Evolutionary conservation across 2,113 vertebrate species (phyloP).

Genomic region (Siniperca knerii): DNA sequence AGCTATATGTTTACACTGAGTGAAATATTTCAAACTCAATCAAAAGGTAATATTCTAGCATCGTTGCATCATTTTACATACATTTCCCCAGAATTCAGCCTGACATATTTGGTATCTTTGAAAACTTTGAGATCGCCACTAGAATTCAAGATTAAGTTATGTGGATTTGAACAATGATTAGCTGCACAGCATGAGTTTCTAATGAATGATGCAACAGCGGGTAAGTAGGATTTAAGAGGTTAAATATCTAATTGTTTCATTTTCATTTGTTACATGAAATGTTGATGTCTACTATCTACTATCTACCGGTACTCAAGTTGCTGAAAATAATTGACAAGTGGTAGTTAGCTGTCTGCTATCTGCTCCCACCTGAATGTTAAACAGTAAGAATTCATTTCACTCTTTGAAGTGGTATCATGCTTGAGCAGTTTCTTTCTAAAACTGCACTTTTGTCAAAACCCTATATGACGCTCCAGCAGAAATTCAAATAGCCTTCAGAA

Average conservation of each 20-base stretch:
- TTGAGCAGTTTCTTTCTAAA: slow-evolving; percentile 32
- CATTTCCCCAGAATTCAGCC: neutral
- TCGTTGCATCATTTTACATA: slow-evolving; percentile 7
- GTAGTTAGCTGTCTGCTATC: slow-evolving; percentile 3
- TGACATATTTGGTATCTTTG: neutral
- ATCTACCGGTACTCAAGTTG: neutral
- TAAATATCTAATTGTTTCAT: slow-evolving; percentile 12
- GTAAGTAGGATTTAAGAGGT: slow-evolving; percentile 32
- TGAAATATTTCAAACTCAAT: neutral
- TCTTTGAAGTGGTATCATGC: slow-evolving; percentile 38
- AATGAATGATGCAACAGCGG: slow-evolving; percentile 45
- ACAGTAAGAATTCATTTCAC: slow-evolving; percentile 5
- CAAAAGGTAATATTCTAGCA: neutral
- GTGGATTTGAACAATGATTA: slow-evolving; percentile 36
- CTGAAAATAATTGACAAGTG: slow-evolving; percentile 24
- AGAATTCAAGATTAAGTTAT: slow-evolving; percentile 24
- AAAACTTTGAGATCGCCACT: slow-evolving; percentile 1
- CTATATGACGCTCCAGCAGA: slow-evolving; percentile 4
- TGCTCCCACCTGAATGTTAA: slow-evolving; percentile 15
- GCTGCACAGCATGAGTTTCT: slow-evolving; percentile 15
- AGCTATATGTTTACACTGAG: neutral
- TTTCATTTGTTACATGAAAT: slow-evolving; percentile 14
- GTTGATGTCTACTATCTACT: slow-evolving; percentile 10
- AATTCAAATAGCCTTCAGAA: slow-evolving; percentile 40
- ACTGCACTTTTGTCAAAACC: slow-evolving; percentile 19